Conservation (phyloP, 2,888 invertebrate species). For the Biston betularia region DNA sequence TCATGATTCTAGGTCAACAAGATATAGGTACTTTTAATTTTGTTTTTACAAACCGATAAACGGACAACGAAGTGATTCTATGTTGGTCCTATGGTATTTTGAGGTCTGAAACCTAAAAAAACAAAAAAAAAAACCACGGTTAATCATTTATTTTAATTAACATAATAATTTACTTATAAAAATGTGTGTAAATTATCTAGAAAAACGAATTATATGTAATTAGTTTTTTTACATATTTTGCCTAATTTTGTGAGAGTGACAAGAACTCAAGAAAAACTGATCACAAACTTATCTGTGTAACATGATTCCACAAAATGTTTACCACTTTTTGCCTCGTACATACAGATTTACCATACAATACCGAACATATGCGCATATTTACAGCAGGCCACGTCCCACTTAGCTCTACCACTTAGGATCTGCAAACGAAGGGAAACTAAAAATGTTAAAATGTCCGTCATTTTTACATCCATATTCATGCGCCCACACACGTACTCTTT, state of each 20-base stretch:
- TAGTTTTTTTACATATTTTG: too few species aligned
- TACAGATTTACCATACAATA: slow-evolving; percentile 74
- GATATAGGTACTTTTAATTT: too few species aligned
- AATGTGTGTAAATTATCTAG: too few species aligned
- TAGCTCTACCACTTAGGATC: slow-evolving; percentile 55
- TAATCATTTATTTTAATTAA: too few species aligned
- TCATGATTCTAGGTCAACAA: too few species aligned
- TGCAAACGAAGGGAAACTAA: slow-evolving; percentile 63
- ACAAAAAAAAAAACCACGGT: too few species aligned
- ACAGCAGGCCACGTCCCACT: slow-evolving; percentile 54
- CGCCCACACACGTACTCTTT: slow-evolving; percentile 48
- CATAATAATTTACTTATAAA: too few species aligned
- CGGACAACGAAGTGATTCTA: too few species aligned
- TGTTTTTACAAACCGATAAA: too few species aligned
- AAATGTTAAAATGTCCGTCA: slow-evolving; percentile 54
- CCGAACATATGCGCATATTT: slow-evolving; percentile 77
- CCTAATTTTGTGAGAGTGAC: neutral
- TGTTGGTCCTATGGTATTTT: too few species aligned
- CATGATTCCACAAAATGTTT: slow-evolving; percentile 33
- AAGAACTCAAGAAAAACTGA: neutral
- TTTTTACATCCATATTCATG: slow-evolving; percentile 58
- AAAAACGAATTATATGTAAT: too few species aligned
- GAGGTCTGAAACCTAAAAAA: too few species aligned
- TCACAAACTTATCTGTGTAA: neutral
- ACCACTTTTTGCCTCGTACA: slow-evolving; percentile 35